These are phyloP conservation scores for Aphis gossypii DNA, from an alignment of 1,140 invertebrate genomes.

Conservation along the genomic window DNA sequence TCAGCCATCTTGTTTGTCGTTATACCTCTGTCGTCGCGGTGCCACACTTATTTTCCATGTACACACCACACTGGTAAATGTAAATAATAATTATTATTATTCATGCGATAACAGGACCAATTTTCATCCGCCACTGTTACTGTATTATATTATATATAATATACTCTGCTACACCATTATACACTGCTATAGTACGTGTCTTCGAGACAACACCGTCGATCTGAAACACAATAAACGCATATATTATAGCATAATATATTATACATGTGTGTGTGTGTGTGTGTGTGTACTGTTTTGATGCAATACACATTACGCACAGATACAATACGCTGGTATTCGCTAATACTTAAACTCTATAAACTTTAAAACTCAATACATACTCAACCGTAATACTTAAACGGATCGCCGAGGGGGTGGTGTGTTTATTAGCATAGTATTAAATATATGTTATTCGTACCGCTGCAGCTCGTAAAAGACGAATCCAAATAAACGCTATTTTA, in stretches of 20 bases:
- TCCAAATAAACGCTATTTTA: constrained; percentile 5
- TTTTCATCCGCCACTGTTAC: neutral
- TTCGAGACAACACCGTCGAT: neutral
- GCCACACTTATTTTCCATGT: neutral
- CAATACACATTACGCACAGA: neutral
- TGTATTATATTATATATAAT: neutral
- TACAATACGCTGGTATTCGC: neutral
- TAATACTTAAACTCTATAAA: neutral
- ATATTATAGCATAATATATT: neutral
- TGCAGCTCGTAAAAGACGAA: neutral
- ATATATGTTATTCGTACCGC: neutral
- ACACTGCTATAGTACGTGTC: neutral
- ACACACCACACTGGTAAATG: neutral
- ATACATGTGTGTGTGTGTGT: no score
- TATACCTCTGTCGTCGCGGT: neutral
- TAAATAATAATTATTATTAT: neutral
- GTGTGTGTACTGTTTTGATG: neutral
- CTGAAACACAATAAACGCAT: neutral
- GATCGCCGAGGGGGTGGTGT: neutral
- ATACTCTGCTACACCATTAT: neutral
- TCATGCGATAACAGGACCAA: neutral
- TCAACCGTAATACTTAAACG: neutral
- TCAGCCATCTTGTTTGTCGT: neutral
- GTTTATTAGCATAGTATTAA: neutral
- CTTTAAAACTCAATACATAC: neutral